phyloP scores from a whole-genome alignment of 2,888 invertebrate genomes.

The Tetrapedia diversipes region DNA sequence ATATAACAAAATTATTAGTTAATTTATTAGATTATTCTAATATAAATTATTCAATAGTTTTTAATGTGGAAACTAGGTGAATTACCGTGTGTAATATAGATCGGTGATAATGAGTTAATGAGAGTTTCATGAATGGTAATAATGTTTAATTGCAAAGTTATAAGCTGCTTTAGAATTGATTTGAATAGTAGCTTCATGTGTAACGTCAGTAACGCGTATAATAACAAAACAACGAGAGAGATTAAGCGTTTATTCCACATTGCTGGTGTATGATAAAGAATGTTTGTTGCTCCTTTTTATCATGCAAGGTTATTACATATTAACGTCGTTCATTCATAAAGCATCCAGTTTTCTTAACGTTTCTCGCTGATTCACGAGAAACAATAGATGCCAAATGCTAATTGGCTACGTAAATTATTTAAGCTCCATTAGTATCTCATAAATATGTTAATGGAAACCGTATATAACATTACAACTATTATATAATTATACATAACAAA shows the following conservation, averaged over 20 bases:
- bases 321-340: conserved; percentile 33
- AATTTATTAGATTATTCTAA: no score
- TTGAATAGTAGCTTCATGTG: neutral
- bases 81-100: neutral
- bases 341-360: conserved; percentile 2
- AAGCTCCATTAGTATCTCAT: neutral
- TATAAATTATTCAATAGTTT: no score
- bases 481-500: neutral
- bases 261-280: conserved; percentile 14
- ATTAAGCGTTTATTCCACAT: conserved; percentile 17
- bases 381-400: neutral
- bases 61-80: no score
- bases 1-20: no score
- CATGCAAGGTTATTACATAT: conserved; percentile 11
- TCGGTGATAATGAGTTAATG: neutral
- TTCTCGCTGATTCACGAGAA: conserved; percentile 8
- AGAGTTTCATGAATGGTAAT: no score
- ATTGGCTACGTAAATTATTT: neutral
- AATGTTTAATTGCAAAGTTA: neutral
- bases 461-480: neutral
- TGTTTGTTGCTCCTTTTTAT: neutral
- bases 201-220: neutral
- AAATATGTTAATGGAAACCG: neutral
- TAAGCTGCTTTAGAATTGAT: neutral
- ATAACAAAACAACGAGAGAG: neutral